Conservation (phyloP, 2,797 vertebrate genomes). For the Microtus agrestis region DNA sequence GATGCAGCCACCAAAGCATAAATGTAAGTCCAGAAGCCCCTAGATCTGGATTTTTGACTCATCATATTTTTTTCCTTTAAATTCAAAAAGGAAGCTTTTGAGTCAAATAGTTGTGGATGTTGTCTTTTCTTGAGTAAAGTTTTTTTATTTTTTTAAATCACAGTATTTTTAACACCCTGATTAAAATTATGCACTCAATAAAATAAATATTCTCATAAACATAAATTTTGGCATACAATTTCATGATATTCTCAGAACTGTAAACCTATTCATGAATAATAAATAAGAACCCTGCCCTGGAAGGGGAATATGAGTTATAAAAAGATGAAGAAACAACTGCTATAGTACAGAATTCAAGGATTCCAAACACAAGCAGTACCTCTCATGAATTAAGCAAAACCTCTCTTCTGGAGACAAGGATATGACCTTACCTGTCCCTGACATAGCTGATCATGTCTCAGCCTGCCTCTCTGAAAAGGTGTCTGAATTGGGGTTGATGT, state of each 20-base stretch:
- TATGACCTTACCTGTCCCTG: neutral
- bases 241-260: neutral
- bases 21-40: neutral
- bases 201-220: neutral
- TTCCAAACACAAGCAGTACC: neutral
- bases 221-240: neutral
- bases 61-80: neutral
- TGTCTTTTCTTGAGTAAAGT: neutral
- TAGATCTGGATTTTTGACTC: neutral
- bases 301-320: neutral
- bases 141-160: neutral
- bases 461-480: neutral
- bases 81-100: neutral
- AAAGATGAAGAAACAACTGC: neutral
- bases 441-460: neutral
- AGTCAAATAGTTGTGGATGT: neutral
- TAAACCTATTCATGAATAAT: neutral
- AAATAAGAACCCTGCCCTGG: neutral
- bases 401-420: neutral
- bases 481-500: too few species aligned
- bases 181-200: neutral
- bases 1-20: fast-evolving
- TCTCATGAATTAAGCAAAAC: neutral
- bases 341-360: neutral
- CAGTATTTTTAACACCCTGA: neutral